These are phyloP conservation scores for Drosophila albomicans DNA, from an alignment of 1,140 invertebrate species.

Conservation along the genomic window DNA sequence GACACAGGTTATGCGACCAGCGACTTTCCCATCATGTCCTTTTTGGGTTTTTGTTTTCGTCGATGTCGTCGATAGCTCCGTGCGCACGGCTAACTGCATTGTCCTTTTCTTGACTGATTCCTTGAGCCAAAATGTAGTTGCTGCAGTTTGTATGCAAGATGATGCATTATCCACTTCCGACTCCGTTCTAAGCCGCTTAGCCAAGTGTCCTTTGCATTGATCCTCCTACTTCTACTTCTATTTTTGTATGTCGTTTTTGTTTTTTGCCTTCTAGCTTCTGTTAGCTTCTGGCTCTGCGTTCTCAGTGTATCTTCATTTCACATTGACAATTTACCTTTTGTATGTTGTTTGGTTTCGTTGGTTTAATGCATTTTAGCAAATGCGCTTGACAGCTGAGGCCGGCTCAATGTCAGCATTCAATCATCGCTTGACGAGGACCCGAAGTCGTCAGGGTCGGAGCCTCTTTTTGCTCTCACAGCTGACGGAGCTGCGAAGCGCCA, in stretches of 20 bases:
- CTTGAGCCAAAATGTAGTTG: constrained; percentile 22
- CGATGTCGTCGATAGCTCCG: constrained; percentile 72
- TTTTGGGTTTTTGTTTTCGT: constrained; percentile 63
- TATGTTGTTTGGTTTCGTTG: constrained; percentile 26
- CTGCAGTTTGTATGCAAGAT: constrained; percentile 61
- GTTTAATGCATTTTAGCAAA: constrained; percentile 78
- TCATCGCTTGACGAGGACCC: constrained; percentile 28
- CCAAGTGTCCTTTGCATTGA: constrained; percentile 66
- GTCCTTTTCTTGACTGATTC: constrained; percentile 65
- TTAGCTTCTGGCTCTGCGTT: constrained; percentile 4
- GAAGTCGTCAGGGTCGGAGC: background rate
- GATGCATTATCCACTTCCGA: constrained; percentile 82
- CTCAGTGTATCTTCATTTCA: constrained; percentile 18
- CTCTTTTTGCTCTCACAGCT: constrained; percentile 39
- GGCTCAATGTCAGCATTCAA: constrained; percentile 54
- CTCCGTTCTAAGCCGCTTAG: constrained; percentile 70
- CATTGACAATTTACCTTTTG: constrained; percentile 31
- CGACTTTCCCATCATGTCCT: constrained; percentile 57
- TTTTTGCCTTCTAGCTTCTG: constrained; percentile 19
- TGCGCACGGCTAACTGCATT: constrained; percentile 82
- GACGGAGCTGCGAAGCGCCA: constrained; percentile 17
- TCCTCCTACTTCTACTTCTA: constrained; percentile 32
- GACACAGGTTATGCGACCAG: constrained; percentile 65
- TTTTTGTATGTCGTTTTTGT: background rate
- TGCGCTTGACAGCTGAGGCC: constrained; percentile 75